These are phyloP conservation scores for Mesaphorura yosii DNA, from an alignment of 1,140 invertebrate genomes.

Conservation along the genomic window DNA sequence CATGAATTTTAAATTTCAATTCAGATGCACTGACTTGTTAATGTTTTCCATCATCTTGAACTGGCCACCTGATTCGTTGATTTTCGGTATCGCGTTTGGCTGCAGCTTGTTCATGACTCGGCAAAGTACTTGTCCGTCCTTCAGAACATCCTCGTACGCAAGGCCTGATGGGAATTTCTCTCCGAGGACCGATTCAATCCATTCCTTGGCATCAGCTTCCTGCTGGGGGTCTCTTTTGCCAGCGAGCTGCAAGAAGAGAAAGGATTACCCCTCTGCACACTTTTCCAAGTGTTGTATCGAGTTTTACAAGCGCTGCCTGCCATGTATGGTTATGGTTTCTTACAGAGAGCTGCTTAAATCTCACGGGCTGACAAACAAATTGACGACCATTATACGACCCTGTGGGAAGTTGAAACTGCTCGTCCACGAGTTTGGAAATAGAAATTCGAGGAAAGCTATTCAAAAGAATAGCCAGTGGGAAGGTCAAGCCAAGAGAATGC, in stretches of 20 bases:
- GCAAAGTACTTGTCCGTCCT: constrained; percentile 78
- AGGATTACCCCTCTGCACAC: no score
- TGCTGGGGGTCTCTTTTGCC: constrained; percentile 71
- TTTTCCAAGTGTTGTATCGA: no score
- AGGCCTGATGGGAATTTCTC: constrained; percentile 54
- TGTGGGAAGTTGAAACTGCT: no score
- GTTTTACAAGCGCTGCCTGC: no score
- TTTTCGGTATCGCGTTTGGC: constrained; percentile 67
- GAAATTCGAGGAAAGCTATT: no score
- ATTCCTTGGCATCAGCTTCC: constrained; percentile 69
- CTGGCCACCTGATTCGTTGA: constrained; percentile 66
- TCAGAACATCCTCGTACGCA: constrained; percentile 60
- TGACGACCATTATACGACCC: no score
- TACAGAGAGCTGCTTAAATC: no score
- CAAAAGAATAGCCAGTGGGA: no score
- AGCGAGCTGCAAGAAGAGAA: constrained; percentile 62
- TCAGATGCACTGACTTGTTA: constrained; percentile 63
- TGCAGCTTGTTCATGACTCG: constrained; percentile 77
- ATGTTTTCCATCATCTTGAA: constrained; percentile 97
- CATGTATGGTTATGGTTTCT: no score
- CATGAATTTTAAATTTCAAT: constrained; percentile 1
- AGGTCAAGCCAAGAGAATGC: no score
- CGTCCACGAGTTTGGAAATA: no score
- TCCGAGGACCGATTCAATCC: constrained; percentile 74
- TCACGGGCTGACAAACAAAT: no score